Evolutionary conservation across 2,113 vertebrate species (phyloP).

Genomic region (Brachypteracias leptosomus): DNA sequence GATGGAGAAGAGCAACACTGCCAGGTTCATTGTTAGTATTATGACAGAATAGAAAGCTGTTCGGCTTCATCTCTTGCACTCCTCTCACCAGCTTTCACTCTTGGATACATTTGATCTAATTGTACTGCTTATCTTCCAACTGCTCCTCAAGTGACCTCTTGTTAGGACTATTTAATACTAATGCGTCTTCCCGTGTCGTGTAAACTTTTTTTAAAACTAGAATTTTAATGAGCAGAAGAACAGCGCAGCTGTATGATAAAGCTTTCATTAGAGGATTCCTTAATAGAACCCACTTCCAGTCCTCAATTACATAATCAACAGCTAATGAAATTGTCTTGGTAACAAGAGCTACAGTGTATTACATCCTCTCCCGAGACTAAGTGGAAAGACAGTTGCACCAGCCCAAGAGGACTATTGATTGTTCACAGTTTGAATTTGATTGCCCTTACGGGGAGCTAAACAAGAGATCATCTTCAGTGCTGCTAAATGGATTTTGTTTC

Average conservation of each 20-base stretch:
- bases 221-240: slow-evolving; percentile 37
- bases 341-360: slow-evolving; percentile 71
- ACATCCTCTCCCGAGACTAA: slow-evolving; percentile 71
- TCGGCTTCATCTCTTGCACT: background rate
- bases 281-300: slow-evolving; percentile 71
- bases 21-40: slow-evolving; percentile 13
- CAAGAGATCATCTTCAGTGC: slow-evolving; percentile 65
- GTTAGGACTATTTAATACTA: slow-evolving; percentile 64
- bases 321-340: slow-evolving; percentile 82
- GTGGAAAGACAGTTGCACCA: slow-evolving; percentile 67
- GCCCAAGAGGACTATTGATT: slow-evolving; percentile 71
- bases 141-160: slow-evolving; percentile 61
- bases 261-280: slow-evolving; percentile 68
- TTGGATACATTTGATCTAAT: slow-evolving; percentile 52
- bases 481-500: slow-evolving; percentile 59
- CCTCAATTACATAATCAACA: slow-evolving; percentile 78
- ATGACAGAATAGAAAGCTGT: background rate
- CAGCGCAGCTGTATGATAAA: slow-evolving; percentile 42
- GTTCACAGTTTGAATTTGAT: slow-evolving; percentile 78
- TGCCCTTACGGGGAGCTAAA: slow-evolving; percentile 65
- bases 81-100: background rate
- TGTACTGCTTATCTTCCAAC: slow-evolving; percentile 58
- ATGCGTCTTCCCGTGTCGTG: slow-evolving; percentile 36
- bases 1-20: slow-evolving; percentile 4
- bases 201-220: slow-evolving; percentile 51